Evolutionary conservation across 2,888 invertebrate species (phyloP).

Genomic region (Lydus trimaculatus): DNA sequence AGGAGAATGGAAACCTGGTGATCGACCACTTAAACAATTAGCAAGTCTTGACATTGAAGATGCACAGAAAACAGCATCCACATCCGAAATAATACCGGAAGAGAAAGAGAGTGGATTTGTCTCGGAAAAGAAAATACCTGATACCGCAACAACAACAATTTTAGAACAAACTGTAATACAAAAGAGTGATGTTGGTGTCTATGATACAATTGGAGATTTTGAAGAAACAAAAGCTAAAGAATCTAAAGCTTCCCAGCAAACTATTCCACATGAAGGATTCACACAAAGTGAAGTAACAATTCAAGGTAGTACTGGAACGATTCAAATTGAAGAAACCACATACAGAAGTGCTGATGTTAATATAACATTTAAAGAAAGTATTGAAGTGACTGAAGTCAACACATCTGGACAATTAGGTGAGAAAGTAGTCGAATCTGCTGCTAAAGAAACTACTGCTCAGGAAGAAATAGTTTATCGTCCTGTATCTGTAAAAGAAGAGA

Average conservation of each 20-base stretch:
- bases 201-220: constrained; percentile 26
- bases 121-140: constrained; percentile 42
- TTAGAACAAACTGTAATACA: constrained; percentile 22
- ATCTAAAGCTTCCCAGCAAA: constrained; percentile 36
- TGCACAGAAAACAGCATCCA: constrained; percentile 24
- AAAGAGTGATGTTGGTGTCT: constrained; percentile 21
- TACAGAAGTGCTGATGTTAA: constrained; percentile 50
- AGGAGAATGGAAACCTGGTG: constrained; percentile 19
- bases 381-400: constrained; percentile 58
- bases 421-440: constrained; percentile 58
- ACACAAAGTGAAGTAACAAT: constrained; percentile 42
- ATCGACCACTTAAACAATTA: constrained; percentile 23
- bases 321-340: constrained; percentile 43
- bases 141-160: constrained; percentile 25
- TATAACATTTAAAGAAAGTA: constrained; percentile 51
- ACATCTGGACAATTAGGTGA: constrained; percentile 55
- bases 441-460: constrained; percentile 60
- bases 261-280: constrained; percentile 41
- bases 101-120: constrained; percentile 51
- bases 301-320: constrained; percentile 37
- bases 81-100: constrained; percentile 39
- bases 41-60: constrained; percentile 27
- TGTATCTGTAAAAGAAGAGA: constrained; percentile 59
- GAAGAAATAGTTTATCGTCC: constrained; percentile 59
- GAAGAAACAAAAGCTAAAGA: constrained; percentile 38